Evolutionary conservation across 1,140 invertebrate species (phyloP), one percentile per base, ranked within the genome.

Genomic region (Drosophila simulans): DNA sequence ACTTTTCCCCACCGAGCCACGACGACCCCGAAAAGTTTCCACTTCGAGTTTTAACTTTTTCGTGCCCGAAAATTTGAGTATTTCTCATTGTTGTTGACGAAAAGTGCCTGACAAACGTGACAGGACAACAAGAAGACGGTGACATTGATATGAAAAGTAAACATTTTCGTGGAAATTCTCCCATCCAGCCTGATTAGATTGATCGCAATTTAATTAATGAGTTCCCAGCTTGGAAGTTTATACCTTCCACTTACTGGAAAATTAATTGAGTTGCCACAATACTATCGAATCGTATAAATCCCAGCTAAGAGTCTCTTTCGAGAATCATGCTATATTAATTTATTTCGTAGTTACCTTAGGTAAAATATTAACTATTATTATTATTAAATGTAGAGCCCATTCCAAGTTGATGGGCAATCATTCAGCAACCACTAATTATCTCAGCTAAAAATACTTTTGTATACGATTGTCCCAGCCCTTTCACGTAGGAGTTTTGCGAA

Each of bases 11-110:
- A 35, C 17, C 20, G n/a, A 27, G 34, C 31, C 22, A 39, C 51
- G 20, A 8, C 22, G 20, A 35, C 17, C 17, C 39, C 56, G 31
- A 27, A 64, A 64, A 63, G 60, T 63, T 63, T 59, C 4, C 39
- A 13, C 27, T 34, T 11, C 39, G 3, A 42, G 22, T 64, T 66
- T 45, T 4, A 65, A 65, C 59, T 64, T 66, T 66, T 25, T 66
- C 59, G 17, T 59, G 25, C 20, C 5, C 58, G 35, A 64, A 64
- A 42, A 42, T 40, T 64, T 65, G 20, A 37, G 64, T 66, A 71
- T 68, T 65, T 65, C 65, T 63, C 59, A 42, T 69, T 69, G 51
- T 56, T 69, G 63, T 68, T 70, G 52, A 70, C 52, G 37, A 22
- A 34, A 34, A 66, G 49, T 46, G 35, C 15, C 34, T 40, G 42